A percentile compares a stretch with the other conserved stretches of the same genome.
Evolutionary conservation across 1,140 invertebrate species (phyloP).

Genomic region (Aphis gossypii): DNA sequence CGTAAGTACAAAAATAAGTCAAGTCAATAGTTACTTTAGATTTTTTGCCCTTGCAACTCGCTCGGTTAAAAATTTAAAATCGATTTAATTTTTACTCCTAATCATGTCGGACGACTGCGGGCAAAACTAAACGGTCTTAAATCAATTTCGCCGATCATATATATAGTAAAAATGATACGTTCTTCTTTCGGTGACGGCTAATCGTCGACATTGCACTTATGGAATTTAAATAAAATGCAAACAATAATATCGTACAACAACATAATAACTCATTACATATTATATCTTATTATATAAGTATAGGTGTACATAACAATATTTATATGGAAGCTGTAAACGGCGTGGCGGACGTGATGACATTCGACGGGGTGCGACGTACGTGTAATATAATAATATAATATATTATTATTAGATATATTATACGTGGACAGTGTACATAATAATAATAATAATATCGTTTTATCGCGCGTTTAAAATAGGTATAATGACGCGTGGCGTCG

Average conservation of each 20-base stretch:
- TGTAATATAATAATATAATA: conserved; percentile 12
- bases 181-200: background rate
- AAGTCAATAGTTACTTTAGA: background rate
- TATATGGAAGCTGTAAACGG: background rate
- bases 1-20: background rate
- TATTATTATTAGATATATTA: background rate
- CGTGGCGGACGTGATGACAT: background rate
- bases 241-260: background rate
- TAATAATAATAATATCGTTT: background rate
- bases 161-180: too few species aligned
- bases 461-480: background rate
- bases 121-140: background rate
- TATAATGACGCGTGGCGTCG: background rate
- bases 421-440: background rate
- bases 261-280: too few species aligned
- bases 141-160: background rate
- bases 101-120: background rate
- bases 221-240: background rate
- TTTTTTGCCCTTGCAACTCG: background rate
- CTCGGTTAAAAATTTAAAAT: background rate
- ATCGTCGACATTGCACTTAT: background rate
- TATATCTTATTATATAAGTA: too few species aligned
- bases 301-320: too few species aligned
- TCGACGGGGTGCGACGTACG: background rate
- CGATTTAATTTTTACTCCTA: background rate